Evolutionary conservation across 2,113 vertebrate genomes (phyloP).

Genomic region (Stigmatopora nigra): DNA sequence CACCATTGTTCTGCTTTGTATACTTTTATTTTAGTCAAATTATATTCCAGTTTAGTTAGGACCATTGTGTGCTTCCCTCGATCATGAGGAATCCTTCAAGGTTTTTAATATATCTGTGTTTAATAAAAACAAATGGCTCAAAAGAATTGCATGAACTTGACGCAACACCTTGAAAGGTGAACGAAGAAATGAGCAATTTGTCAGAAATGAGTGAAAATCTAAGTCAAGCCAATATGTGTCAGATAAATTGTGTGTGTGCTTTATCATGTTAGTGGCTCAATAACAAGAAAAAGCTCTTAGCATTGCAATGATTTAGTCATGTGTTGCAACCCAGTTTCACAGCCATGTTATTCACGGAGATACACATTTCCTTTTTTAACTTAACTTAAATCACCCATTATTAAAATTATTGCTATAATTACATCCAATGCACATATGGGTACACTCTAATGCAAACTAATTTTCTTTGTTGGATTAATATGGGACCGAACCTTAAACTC

Average conservation of each 20-base stretch:
- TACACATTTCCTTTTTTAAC: background rate
- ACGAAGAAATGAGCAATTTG: constrained; percentile 44
- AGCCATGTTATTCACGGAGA: background rate
- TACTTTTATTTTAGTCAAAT: constrained; percentile 7
- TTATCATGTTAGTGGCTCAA: background rate
- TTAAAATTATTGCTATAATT: background rate
- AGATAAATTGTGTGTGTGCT: constrained; percentile 2
- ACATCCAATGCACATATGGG: too few species aligned
- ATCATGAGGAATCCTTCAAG: constrained; percentile 31
- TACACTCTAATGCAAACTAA: background rate
- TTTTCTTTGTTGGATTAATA: background rate
- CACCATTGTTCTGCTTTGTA: constrained; percentile 1
- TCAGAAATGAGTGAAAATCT: constrained; percentile 44
- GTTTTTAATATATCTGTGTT: constrained; percentile 59
- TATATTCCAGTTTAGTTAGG: background rate
- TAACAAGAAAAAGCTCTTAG: background rate
- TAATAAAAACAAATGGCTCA: constrained; percentile 44
- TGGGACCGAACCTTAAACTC: too few species aligned
- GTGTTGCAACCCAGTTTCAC: background rate
- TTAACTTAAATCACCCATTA: background rate
- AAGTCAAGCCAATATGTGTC: constrained; percentile 21
- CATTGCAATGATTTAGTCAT: constrained; percentile 2
- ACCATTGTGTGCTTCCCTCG: constrained; percentile 10
- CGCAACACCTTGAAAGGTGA: constrained; percentile 62
- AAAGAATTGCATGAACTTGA: constrained; percentile 52